These are phyloP conservation scores for Pitta sordida DNA, from an alignment of 2,113 vertebrate genomes.

Conservation along the genomic window DNA sequence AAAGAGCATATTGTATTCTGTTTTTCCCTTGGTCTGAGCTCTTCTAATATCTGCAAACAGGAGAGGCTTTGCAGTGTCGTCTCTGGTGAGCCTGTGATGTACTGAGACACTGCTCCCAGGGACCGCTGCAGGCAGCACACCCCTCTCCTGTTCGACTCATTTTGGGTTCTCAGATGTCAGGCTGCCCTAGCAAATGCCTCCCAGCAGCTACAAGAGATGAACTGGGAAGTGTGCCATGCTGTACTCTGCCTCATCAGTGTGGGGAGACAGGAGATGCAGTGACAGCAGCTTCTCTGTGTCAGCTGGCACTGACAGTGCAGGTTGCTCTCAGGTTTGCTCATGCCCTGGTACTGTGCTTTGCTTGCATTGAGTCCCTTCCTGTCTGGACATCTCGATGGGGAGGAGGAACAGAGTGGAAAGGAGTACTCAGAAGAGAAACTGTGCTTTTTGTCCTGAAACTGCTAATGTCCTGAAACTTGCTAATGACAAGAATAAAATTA, in stretches of 20 bases:
- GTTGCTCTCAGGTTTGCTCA: slow-evolving; percentile 3
- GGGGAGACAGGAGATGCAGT: neutral
- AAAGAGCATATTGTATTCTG: slow-evolving; percentile 9
- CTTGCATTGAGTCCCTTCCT: neutral
- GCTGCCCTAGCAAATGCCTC: neutral
- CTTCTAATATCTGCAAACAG: neutral
- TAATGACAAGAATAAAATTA: neutral
- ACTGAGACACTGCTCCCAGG: neutral
- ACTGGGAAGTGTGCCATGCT: neutral
- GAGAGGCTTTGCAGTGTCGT: neutral
- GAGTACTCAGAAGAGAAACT: neutral
- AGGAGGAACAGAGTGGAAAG: neutral
- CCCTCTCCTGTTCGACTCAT: neutral
- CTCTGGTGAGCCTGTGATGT: neutral
- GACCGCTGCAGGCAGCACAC: neutral
- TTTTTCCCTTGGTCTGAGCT: neutral
- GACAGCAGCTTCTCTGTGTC: neutral
- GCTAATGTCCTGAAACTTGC: too few species aligned
- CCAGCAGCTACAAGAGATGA: neutral
- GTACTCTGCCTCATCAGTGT: accelerated
- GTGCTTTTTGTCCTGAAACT: slow-evolving; percentile 10
- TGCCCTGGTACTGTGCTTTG: neutral
- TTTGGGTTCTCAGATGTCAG: neutral
- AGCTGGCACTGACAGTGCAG: neutral
- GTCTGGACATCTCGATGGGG: neutral